A percentile compares a stretch with the other conserved stretches of the same genome.
These are phyloP conservation scores for Rugalucina vietnamica DNA, from an alignment of 2,888 invertebrate genomes.

Conservation along the genomic window DNA sequence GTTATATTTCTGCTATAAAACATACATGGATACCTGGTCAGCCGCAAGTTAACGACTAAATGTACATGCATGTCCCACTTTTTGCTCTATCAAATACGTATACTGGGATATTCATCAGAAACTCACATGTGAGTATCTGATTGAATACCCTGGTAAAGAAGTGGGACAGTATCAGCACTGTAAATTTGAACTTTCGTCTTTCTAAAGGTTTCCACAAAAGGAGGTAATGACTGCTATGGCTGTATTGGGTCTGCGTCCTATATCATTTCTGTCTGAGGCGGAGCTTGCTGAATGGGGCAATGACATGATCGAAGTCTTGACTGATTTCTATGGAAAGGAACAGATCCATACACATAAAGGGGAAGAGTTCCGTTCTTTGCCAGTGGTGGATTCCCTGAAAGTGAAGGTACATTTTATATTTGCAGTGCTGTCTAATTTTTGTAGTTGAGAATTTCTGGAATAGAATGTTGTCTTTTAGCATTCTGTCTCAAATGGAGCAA, in stretches of 20 bases:
- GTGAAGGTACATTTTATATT: too few species aligned
- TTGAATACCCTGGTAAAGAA: not conserved
- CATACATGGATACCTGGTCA: too few species aligned
- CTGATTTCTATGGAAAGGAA: slow-evolving; percentile 31
- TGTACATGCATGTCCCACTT: not conserved
- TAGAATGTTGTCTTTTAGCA: too few species aligned
- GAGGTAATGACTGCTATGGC: slow-evolving; percentile 44
- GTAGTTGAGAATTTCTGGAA: too few species aligned
- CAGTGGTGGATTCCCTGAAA: too few species aligned
- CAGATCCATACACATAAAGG: slow-evolving; percentile 28
- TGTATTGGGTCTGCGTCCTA: slow-evolving; percentile 43
- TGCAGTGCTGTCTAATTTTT: too few species aligned
- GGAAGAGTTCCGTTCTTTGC: too few species aligned
- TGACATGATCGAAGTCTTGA: slow-evolving; percentile 33
- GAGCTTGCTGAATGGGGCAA: slow-evolving; percentile 44
- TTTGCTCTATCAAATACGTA: not conserved
- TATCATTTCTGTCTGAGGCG: slow-evolving; percentile 39
- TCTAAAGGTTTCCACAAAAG: slow-evolving; percentile 38
- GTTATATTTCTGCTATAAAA: too few species aligned
- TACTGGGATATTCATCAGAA: not conserved
- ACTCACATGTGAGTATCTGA: not conserved
- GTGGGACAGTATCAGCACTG: not conserved
- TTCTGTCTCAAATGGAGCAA: too few species aligned
- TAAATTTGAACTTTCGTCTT: not conserved
- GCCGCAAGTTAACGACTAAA: too few species aligned